A percentile compares a stretch with the other conserved stretches of the same genome.
Evolutionary conservation across 2,888 invertebrate genomes (phyloP).

Genomic region (Schizaphis graminum): DNA sequence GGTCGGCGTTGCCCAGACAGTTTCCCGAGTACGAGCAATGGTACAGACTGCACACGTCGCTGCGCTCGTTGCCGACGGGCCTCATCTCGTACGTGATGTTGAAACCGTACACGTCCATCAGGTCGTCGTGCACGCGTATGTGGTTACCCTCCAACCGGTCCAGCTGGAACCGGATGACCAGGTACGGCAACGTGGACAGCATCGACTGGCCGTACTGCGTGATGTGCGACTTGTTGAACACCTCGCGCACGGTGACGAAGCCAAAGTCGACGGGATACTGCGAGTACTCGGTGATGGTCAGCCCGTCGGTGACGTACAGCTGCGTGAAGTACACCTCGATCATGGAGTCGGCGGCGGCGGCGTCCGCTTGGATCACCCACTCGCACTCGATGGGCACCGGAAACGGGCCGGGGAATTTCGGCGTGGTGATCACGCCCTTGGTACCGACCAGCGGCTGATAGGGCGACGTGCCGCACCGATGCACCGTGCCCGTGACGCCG

Average conservation of each 20-base stretch:
- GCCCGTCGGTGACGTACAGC: constrained; percentile 84
- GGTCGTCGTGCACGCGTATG: constrained; percentile 83
- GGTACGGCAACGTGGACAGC: constrained; percentile 79
- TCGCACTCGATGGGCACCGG: constrained; percentile 86
- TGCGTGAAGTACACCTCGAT: constrained; percentile 91
- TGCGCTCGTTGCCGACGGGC: constrained; percentile 71
- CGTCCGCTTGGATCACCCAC: constrained; percentile 89
- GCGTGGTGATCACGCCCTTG: constrained; percentile 83
- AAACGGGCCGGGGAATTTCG: constrained; percentile 87
- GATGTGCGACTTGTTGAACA: constrained; percentile 69
- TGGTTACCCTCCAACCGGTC: constrained; percentile 84
- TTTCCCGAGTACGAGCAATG: constrained; percentile 89
- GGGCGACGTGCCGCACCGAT: constrained; percentile 76
- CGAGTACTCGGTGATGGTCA: constrained; percentile 83
- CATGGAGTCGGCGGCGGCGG: constrained; percentile 75
- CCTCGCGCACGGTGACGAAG: constrained; percentile 36
- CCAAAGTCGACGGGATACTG: constrained; percentile 76
- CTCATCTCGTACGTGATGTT: constrained; percentile 91
- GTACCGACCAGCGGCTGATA: constrained; percentile 74
- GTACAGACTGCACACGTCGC: constrained; percentile 78
- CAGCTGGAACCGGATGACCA: constrained; percentile 84
- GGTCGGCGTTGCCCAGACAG: constrained; percentile 81
- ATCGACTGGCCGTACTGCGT: constrained; percentile 75
- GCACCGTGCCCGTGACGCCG: constrained; percentile 80
- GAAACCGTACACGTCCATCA: constrained; percentile 90